Evolutionary conservation across 2,888 invertebrate species (phyloP).

Genomic region (Tromatobia lineatoria): DNA sequence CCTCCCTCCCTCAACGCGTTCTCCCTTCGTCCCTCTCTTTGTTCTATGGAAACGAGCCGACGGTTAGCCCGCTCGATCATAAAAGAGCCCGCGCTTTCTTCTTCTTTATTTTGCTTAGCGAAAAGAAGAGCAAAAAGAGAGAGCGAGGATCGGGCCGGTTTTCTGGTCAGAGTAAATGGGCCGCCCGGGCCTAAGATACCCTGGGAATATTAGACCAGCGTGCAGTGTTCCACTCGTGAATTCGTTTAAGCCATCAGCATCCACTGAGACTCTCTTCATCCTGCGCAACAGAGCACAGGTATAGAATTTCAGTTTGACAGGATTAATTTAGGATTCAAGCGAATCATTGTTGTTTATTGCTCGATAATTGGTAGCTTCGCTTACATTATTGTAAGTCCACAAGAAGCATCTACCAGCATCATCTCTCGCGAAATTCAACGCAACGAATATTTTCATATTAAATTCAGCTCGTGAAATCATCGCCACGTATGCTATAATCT

Average conservation of each 20-base stretch:
- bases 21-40: slow-evolving; percentile 68
- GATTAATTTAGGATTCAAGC: slow-evolving; percentile 65
- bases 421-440: slow-evolving; percentile 33
- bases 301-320: slow-evolving; percentile 68
- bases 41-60: slow-evolving; percentile 76
- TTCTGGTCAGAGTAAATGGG: slow-evolving; percentile 64
- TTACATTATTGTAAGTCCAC: slow-evolving; percentile 51
- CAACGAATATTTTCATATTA: slow-evolving; percentile 29
- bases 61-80: slow-evolving; percentile 68
- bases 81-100: slow-evolving; percentile 62
- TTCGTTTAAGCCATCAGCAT: slow-evolving; percentile 61
- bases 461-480: slow-evolving; percentile 10
- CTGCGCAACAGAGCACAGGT: slow-evolving; percentile 55
- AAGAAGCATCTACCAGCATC: slow-evolving; percentile 25
- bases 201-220: slow-evolving; percentile 64
- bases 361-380: slow-evolving; percentile 67
- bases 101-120: slow-evolving; percentile 57
- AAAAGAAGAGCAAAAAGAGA: slow-evolving; percentile 45
- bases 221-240: slow-evolving; percentile 39
- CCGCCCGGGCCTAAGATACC: slow-evolving; percentile 51
- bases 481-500: slow-evolving; percentile 22
- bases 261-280: slow-evolving; percentile 49
- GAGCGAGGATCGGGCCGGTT: slow-evolving; percentile 33
- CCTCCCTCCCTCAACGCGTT: slow-evolving; percentile 36
- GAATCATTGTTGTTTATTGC: slow-evolving; percentile 68